phyloP scores from a whole-genome alignment of 2,888 invertebrate genomes.

The Mactromeris polynyma region DNA sequence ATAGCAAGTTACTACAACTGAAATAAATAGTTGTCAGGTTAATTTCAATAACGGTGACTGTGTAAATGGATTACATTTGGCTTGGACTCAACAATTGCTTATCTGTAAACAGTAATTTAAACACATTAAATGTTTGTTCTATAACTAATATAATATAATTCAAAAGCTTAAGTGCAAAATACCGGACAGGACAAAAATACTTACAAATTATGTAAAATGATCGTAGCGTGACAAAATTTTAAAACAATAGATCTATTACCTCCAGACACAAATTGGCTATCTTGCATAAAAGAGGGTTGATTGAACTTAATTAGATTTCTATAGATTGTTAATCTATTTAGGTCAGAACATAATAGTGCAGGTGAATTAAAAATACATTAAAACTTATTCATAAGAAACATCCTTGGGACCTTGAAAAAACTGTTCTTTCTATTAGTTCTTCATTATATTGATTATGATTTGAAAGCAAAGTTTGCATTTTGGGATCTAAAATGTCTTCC shows the following conservation, averaged over 20 bases:
- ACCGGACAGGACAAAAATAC: neutral
- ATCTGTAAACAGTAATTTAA: neutral
- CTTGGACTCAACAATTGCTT: neutral
- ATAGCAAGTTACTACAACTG: neutral
- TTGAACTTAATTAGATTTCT: neutral
- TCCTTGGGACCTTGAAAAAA: no score
- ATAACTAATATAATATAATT: no score
- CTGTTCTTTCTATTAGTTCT: no score
- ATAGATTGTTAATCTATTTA: neutral
- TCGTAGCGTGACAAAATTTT: neutral
- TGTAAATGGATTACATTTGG: neutral
- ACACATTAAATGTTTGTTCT: neutral
- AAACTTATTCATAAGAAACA: no score
- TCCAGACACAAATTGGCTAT: neutral
- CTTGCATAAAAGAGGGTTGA: neutral
- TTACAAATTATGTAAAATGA: neutral
- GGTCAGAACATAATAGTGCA: neutral
- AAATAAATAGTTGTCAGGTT: neutral
- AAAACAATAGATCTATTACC: neutral
- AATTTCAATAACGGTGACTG: neutral
- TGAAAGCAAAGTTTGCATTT: no score
- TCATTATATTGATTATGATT: no score
- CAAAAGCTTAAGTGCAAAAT: neutral
- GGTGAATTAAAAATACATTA: no score
- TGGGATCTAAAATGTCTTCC: no score